Base-by-base conservation (phyloP, 2,797 vertebrate genomes). In the Lateolabrax maculatus region DNA sequence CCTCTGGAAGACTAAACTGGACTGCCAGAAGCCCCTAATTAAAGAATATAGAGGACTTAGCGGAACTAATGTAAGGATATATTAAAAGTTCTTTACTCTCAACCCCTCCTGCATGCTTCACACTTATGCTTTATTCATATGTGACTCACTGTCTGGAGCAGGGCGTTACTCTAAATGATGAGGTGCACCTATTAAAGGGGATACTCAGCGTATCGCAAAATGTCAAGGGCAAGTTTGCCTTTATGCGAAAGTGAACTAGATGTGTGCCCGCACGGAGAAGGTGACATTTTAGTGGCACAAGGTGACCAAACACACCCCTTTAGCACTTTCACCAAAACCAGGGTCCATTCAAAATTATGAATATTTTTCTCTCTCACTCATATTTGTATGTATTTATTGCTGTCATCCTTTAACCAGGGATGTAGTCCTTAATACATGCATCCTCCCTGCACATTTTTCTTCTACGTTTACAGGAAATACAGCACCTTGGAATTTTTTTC, bases 161-260 rank as follows among this genome's bases (percentile, higher is more conserved):
- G 29, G 72, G 34, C 10, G 52, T 86, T 74, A 62, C 81, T 67
- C 70, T 79, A 81, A 83, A 87, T 78, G 72, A 84, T 80, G 66
- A 84, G 64, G 60, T 68, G 64, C 81, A 77, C 78, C 74, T 80
- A 83, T 89, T 87, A 86, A 86, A 84, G 69, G 44, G 65, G 43
- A 79, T 27, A 83, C 75, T 86, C 75, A 73, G 77, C 56, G 31
- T 58, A 79, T 85, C 16, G 27, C 27, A 66, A 87, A 91, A 92
- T 91, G 86, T 90, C 90, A 90, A 91, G 87, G 89, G 62, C 84
- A 86, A 70, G 71, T 84, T 77, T 46, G 58, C 58, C 62, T 83
- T 79, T 57, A 83, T 85, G 84, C 81, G 73, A 78, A 79, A 82
- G 71, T 71, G 43, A 84, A 77, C 19, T 31, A 15, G 76, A 63